Evolutionary conservation across 2,113 vertebrate genomes (phyloP).

Genomic region (Prolemur simus): DNA sequence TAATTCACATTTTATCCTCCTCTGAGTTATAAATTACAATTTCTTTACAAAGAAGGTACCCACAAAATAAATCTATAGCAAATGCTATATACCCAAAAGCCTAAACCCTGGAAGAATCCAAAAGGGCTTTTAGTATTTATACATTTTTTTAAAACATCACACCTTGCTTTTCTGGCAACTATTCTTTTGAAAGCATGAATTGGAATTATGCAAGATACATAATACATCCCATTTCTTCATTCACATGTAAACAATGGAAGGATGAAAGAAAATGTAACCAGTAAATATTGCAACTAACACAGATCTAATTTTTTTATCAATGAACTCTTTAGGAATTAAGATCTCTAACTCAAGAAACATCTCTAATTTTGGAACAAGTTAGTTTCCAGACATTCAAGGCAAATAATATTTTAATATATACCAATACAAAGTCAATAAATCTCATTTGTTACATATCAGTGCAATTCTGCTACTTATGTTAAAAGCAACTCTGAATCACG

Average conservation of each 20-base stretch:
- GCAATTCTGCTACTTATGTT: conserved; percentile 86
- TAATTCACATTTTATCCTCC: conserved; percentile 75
- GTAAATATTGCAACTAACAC: not conserved
- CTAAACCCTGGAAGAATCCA: not conserved
- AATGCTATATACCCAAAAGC: not conserved
- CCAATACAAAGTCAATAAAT: conserved; percentile 78
- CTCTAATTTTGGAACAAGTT: conserved; percentile 41
- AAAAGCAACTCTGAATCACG: conserved; percentile 91
- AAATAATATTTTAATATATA: conserved; percentile 61
- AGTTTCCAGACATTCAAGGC: conserved; percentile 23
- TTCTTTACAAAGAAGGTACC: conserved; percentile 65
- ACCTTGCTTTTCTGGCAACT: conserved; percentile 30
- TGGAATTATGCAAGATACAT: not conserved
- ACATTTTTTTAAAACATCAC: not conserved
- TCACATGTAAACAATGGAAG: not conserved
- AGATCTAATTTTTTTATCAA: not conserved
- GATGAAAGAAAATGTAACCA: conserved; percentile 45
- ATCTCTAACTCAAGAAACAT: conserved; percentile 43
- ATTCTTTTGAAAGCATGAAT: conserved; percentile 4
- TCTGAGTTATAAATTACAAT: conserved; percentile 76
- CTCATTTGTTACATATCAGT: conserved; percentile 87
- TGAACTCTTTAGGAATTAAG: not conserved
- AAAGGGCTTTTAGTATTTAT: not conserved
- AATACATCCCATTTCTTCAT: not conserved
- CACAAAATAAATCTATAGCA: conserved; percentile 37